phyloP scores from a whole-genome alignment of 2,797 vertebrate species.

The Artibeus jamaicensis region DNA sequence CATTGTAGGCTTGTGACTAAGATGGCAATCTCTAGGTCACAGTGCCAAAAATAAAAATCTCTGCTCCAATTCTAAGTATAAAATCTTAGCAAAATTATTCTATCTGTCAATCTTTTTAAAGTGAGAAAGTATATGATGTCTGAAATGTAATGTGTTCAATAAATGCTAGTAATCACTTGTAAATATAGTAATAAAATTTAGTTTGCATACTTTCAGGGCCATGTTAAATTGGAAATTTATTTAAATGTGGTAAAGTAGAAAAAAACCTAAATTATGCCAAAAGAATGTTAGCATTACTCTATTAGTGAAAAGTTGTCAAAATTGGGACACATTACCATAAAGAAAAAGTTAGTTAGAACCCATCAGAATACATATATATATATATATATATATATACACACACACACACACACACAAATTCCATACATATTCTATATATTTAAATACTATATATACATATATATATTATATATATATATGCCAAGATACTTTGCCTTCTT shows the following conservation, averaged over 20 bases:
- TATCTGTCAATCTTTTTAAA: not conserved
- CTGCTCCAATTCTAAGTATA: not conserved
- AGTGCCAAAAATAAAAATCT: not conserved
- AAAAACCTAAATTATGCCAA: not conserved
- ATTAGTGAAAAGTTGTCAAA: not conserved
- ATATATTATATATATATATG: not conserved
- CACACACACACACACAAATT: not conserved
- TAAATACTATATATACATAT: not conserved
- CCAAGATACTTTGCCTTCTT: not conserved
- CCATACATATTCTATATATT: not conserved
- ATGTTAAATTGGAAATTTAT: not conserved
- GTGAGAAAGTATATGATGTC: not conserved
- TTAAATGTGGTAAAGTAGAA: not conserved
- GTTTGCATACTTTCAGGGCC: not conserved
- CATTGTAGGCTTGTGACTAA: not conserved
- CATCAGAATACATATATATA: not conserved
- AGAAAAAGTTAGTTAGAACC: not conserved
- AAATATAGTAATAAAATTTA: not conserved
- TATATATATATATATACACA: not conserved
- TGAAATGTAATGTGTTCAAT: not conserved
- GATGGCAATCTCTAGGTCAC: not conserved
- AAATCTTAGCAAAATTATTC: not conserved
- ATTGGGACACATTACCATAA: not conserved
- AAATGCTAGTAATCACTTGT: not conserved
- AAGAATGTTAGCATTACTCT: not conserved